These are phyloP conservation scores for Chaetophractus vellerosus DNA, from an alignment of 2,797 vertebrate species.

Conservation along the genomic window DNA sequence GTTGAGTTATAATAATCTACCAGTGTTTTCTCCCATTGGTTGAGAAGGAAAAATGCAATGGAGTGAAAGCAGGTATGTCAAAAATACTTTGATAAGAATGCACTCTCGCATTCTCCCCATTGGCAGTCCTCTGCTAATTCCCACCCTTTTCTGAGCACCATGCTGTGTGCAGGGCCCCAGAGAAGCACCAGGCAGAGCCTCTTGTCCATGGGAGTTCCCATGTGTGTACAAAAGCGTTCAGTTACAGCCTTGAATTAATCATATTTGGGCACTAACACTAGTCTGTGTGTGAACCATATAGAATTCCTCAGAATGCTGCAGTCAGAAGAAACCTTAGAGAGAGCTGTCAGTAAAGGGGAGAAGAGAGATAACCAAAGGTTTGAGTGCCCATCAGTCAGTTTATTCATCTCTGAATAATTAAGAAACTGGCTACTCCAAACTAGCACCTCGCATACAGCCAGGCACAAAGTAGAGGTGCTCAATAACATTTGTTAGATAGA, in stretches of 20 bases:
- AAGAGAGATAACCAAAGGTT: neutral
- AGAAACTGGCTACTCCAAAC: neutral
- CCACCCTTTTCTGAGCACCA: neutral
- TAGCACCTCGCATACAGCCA: neutral
- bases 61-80: neutral
- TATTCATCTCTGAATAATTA: slow-evolving; percentile 7
- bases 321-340: neutral
- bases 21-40: neutral
- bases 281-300: neutral
- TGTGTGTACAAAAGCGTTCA: neutral
- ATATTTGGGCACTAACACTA: neutral
- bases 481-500: neutral
- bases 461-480: neutral
- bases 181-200: neutral
- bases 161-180: neutral
- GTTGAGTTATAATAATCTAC: neutral
- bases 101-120: neutral
- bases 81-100: neutral
- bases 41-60: neutral
- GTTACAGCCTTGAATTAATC: neutral
- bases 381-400: neutral
- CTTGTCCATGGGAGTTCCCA: neutral
- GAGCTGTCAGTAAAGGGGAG: neutral
- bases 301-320: neutral
- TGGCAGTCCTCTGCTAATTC: neutral